Conservation (phyloP, 92 coral and sea anemone species). For the Phenganax subtilis region DNA sequence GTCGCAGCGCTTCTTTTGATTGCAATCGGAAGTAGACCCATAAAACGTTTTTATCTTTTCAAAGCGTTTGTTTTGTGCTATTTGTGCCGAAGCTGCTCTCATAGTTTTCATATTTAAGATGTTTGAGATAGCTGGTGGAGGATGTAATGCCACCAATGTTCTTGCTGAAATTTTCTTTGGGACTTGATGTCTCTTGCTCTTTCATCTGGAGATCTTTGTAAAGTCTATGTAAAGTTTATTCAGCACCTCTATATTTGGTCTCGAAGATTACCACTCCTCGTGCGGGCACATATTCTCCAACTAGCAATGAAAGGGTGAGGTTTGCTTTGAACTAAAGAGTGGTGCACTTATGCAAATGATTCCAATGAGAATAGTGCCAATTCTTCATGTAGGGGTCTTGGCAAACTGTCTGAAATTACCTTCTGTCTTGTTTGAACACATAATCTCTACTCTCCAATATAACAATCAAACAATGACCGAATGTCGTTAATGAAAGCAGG, state of each 20-base stretch:
- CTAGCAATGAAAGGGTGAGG: not conserved
- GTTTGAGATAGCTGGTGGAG: not conserved
- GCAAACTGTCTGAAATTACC: not conserved
- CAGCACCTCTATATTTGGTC: no score
- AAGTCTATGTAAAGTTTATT: no score
- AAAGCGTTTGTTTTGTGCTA: constrained; percentile 10
- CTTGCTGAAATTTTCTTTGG: not conserved
- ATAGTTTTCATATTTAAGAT: not conserved
- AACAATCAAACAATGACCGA: constrained; percentile 52
- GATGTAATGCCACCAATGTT: not conserved
- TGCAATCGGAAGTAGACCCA: not conserved
- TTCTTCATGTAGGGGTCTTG: constrained; percentile 11
- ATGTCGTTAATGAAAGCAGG: constrained; percentile 71
- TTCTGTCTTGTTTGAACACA: not conserved
- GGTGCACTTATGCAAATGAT: not conserved
- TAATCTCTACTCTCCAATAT: not conserved
- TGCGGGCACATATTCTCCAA: not conserved
- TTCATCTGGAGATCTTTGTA: no score
- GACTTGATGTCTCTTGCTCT: no score
- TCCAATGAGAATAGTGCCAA: not conserved
- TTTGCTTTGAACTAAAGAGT: not conserved
- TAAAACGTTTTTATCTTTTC: not conserved
- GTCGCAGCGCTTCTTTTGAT: not conserved
- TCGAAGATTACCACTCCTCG: no score
- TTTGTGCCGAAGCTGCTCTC: not conserved